Evolutionary conservation across 1,140 invertebrate species (phyloP).

Genomic region (Andrena cerasifolii): DNA sequence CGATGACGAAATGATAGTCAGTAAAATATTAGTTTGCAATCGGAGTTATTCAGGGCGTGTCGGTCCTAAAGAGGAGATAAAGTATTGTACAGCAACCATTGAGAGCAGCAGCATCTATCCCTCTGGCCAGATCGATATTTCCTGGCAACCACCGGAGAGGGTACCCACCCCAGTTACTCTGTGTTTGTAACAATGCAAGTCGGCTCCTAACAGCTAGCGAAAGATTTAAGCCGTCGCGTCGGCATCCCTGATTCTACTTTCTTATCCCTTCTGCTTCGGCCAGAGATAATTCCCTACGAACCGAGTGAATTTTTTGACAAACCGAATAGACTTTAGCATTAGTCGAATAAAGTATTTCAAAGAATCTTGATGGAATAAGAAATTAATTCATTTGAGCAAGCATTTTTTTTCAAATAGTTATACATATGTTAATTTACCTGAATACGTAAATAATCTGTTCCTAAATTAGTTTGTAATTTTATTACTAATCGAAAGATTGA

Average conservation of each 20-base stretch:
- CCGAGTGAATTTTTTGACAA: not conserved
- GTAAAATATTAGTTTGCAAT: slow-evolving; percentile 46
- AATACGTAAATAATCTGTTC: too few relatives aligned
- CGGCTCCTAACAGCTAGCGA: slow-evolving; percentile 67
- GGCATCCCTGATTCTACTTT: not conserved
- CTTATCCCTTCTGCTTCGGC: not conserved
- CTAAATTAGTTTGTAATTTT: too few relatives aligned
- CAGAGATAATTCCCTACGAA: not conserved
- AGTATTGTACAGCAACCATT: slow-evolving; percentile 60
- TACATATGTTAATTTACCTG: too few relatives aligned
- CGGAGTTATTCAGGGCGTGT: slow-evolving; percentile 63
- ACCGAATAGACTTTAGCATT: too few relatives aligned
- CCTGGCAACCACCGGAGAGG: slow-evolving; percentile 75
- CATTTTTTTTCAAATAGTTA: too few relatives aligned
- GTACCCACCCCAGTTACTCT: slow-evolving; percentile 63
- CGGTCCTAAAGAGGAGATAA: slow-evolving; percentile 61
- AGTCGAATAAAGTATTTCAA: too few relatives aligned
- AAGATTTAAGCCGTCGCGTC: slow-evolving; percentile 48
- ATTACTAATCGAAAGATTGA: too few relatives aligned
- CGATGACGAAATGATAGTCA: slow-evolving; percentile 41
- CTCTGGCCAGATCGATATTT: slow-evolving; percentile 75
- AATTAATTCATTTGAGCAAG: too few relatives aligned
- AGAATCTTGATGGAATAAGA: too few relatives aligned
- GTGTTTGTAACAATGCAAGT: slow-evolving; percentile 76
- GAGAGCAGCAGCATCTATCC: slow-evolving; percentile 69